phyloP scores from a whole-genome alignment of 2,888 invertebrate genomes.

The Tricholauxania praeusta region DNA sequence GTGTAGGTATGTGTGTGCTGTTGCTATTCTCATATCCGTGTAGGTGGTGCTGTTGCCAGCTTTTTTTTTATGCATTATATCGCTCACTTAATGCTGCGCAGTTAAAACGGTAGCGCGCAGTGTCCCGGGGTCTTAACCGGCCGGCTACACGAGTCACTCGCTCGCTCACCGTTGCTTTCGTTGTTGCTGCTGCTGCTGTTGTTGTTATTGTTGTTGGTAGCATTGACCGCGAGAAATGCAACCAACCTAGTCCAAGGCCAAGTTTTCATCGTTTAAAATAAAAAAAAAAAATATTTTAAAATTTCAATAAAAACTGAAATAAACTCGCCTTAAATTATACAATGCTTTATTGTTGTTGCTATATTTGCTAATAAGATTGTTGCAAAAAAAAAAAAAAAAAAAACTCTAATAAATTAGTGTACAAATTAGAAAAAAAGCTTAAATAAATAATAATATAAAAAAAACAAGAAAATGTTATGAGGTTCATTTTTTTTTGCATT shows the following conservation, averaged over 20 bases:
- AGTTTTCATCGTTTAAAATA: conserved; percentile 45
- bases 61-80: not conserved
- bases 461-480: no score
- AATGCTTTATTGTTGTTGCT: conserved; percentile 17
- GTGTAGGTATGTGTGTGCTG: not conserved
- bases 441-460: not conserved
- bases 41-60: not conserved
- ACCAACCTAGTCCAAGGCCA: conserved; percentile 66
- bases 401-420: not conserved
- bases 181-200: conserved; percentile 22
- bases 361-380: not conserved
- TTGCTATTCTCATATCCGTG: not conserved
- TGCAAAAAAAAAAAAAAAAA: not conserved
- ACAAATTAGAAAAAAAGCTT: conserved; percentile 6
- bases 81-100: not conserved
- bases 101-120: not conserved
- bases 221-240: conserved; percentile 66
- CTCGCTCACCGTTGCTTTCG: conserved; percentile 9
- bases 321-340: conserved; percentile 22
- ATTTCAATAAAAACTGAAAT: conserved; percentile 7
- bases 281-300: conserved; percentile 9
- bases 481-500: no score
- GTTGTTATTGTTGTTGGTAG: conserved; percentile 44
- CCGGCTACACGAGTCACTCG: not conserved
- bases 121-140: not conserved